Evolutionary conservation across 92 coral and sea anemone species (phyloP), one percentile per base, ranked within the genome.

Genomic region (Diadumene lineata): DNA sequence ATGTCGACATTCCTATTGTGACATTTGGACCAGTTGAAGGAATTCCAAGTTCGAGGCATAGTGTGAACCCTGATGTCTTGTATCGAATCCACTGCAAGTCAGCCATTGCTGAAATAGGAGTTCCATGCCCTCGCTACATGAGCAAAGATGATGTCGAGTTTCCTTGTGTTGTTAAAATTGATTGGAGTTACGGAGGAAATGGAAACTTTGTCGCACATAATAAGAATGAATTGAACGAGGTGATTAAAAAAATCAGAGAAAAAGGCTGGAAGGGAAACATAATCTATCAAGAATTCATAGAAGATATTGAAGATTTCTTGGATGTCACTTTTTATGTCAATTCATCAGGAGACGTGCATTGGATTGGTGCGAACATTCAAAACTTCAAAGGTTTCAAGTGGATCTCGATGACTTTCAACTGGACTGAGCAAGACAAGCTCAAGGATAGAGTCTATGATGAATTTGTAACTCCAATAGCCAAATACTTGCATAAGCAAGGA

Each of bases 141-240:
- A 56, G 44, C 17, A 63, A 81, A n/a, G 48, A 72, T 0, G 50
- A n/a, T 22, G 60, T 79, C 28, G 34, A 58, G 21, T 85, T 58
- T 31, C 90, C 90, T 0, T 85, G 90, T 64, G 65, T 85, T 66
- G 69, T 85, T 9, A 85, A 85, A 69, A 78, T 81, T 15, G 82
- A 81, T 30, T 33, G 64, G 34, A 48, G 77, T 34, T 51, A 76
- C 55, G 34, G 32, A 3, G 79, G 90, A 0, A 62, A 46, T 18
- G 90, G 90, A 27, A 75, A 44, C 25, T 60, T 26, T 7, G 24
- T 68, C 15, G 82, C 70, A n/a, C 32, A 81, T 50, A 75, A 75
- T 73, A 31, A 34, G 1, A 56, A 68, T 2, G 85, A 85, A 15
- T 32, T 85, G 60, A 1, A 24, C 0, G 72, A 57, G 29, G 21